Conservation (phyloP, 2,113 vertebrate species). For the Notothenia rossii region DNA sequence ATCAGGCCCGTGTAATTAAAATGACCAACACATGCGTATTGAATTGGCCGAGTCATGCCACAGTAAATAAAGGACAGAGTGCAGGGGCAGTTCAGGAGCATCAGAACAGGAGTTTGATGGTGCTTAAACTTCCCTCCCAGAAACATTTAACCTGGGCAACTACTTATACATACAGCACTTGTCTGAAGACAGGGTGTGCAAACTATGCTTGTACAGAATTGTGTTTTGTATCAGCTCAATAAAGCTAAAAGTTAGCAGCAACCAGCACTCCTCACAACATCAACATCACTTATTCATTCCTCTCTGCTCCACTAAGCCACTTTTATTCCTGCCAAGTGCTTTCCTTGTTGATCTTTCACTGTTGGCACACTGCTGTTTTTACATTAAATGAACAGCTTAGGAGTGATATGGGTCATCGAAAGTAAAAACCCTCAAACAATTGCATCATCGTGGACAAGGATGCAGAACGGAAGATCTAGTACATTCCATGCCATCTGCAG, state of each 20-base stretch:
- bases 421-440: conserved; percentile 34
- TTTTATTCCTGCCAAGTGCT: conserved; percentile 5
- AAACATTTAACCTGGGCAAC: background rate
- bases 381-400: conserved; percentile 5
- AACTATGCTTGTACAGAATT: background rate
- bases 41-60: background rate
- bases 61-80: background rate
- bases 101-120: background rate
- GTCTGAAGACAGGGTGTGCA: background rate
- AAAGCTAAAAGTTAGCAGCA: background rate
- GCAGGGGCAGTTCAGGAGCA: background rate
- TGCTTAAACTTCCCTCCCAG: conserved; percentile 1
- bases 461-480: conserved; percentile 61
- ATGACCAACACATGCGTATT: background rate
- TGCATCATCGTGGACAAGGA: conserved; percentile 43
- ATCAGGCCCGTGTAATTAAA: background rate
- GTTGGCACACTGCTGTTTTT: background rate
- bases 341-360: background rate
- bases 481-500: conserved; percentile 73
- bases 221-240: background rate
- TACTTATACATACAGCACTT: background rate
- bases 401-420: background rate
- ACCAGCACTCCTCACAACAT: background rate
- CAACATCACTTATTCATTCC: background rate
- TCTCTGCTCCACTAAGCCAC: background rate